phyloP scores from a whole-genome alignment of 2,888 invertebrate genomes.

The Torymus auratus region DNA sequence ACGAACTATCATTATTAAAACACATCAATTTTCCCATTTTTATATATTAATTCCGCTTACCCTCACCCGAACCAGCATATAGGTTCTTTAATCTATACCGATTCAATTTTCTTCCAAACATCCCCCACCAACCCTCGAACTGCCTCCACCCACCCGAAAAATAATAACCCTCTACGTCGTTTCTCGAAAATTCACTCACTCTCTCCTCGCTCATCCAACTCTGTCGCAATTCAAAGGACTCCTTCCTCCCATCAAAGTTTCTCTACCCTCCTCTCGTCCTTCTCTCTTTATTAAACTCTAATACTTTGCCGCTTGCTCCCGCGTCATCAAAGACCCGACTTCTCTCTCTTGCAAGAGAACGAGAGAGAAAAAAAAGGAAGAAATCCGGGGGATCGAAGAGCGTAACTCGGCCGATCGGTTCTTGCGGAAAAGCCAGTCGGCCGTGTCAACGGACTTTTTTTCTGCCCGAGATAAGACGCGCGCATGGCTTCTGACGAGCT shows the following conservation, averaged over 20 bases:
- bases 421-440: slow-evolving; percentile 62
- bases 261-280: neutral
- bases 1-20: too few relatives aligned
- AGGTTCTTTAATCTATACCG: neutral
- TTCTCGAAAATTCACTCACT: slow-evolving; percentile 10
- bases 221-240: neutral
- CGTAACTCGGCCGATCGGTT: slow-evolving; percentile 68
- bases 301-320: slow-evolving; percentile 18
- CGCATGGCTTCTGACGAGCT: slow-evolving; percentile 14
- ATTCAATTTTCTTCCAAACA: slow-evolving; percentile 1
- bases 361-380: neutral
- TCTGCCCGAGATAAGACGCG: too few relatives aligned
- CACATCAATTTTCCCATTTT: too few relatives aligned
- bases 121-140: neutral
- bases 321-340: slow-evolving; percentile 13
- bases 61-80: too few relatives aligned
- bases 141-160: too few relatives aligned
- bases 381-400: slow-evolving; percentile 61
- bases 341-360: neutral
- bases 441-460: slow-evolving; percentile 49
- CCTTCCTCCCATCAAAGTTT: slow-evolving; percentile 33
- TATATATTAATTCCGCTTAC: too few relatives aligned
- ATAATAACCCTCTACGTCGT: too few relatives aligned
- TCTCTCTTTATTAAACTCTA: slow-evolving; percentile 39
- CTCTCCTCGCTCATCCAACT: neutral